Conservation (phyloP, 2,888 invertebrate species). For the Taphrorychus bicolor region DNA sequence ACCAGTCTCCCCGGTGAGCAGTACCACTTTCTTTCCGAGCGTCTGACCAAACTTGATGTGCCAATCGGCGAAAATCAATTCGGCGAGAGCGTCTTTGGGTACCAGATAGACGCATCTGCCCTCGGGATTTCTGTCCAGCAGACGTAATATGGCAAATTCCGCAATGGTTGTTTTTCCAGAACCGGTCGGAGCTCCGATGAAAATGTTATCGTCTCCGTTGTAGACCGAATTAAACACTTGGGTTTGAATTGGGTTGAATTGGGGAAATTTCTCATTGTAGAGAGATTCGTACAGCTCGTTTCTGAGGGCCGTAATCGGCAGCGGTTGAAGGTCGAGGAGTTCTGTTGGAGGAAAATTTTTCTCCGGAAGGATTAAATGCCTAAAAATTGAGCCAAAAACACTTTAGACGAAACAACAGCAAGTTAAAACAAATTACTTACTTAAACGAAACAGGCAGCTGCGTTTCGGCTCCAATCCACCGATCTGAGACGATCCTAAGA, state of each 20-base stretch:
- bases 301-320: conserved; percentile 91
- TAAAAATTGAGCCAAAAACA: no score
- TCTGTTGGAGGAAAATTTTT: conserved; percentile 99
- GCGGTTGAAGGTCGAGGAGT: conserved; percentile 92
- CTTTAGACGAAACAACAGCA: no score
- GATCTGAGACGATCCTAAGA: conserved; percentile 86
- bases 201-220: conserved; percentile 97
- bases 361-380: conserved; percentile 96
- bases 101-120: conserved; percentile 93
- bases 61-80: conserved; percentile 91
- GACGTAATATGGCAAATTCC: conserved; percentile 91
- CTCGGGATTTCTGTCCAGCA: conserved; percentile 77
- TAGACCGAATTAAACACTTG: conserved; percentile 99
- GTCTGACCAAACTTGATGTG: conserved; percentile 82
- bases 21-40: conserved; percentile 85
- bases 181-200: conserved; percentile 92
- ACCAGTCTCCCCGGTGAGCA: conserved; percentile 91
- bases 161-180: conserved; percentile 94
- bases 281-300: conserved; percentile 86
- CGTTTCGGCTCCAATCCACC: conserved; percentile 95
- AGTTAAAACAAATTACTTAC: conserved; percentile 22
- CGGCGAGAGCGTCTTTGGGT: conserved; percentile 90
- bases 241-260: conserved; percentile 99
- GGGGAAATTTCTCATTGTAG: conserved; percentile 85
- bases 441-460: conserved; percentile 93